phyloP scores from a whole-genome alignment of 2,797 vertebrate species.

The Tapirus indicus region DNA sequence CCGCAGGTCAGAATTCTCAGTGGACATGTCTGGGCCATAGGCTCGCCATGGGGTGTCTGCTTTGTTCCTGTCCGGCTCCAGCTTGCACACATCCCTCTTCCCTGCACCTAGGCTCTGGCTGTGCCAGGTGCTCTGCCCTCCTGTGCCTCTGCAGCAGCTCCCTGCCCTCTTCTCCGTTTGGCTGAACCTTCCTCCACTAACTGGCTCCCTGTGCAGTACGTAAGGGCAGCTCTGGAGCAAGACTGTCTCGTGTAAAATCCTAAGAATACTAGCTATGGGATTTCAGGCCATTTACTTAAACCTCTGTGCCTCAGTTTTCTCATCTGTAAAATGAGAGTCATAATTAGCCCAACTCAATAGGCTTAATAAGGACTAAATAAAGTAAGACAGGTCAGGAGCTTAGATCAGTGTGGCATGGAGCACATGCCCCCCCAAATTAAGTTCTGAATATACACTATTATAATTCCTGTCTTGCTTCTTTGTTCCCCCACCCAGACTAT shows the following conservation, averaged over 20 bases:
- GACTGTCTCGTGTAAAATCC: not conserved
- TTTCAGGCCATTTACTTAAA: not conserved
- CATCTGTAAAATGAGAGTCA: not conserved
- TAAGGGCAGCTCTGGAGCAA: not conserved
- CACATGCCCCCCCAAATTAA: fast-evolving
- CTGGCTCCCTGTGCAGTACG: fast-evolving
- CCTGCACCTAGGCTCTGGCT: fast-evolving
- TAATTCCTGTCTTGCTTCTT: not conserved
- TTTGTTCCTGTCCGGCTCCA: not conserved
- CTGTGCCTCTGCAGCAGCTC: too few relatives aligned
- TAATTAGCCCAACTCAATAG: not conserved
- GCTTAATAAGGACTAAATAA: not conserved
- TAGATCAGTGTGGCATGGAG: not conserved
- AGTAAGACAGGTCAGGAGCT: not conserved
- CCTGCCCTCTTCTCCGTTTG: too few relatives aligned
- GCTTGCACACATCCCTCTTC: not conserved
- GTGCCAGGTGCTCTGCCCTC: too few relatives aligned
- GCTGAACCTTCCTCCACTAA: not conserved
- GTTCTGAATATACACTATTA: not conserved
- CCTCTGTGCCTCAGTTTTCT: not conserved
- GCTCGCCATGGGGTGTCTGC: not conserved
- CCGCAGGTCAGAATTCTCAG: fast-evolving
- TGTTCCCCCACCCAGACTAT: not conserved
- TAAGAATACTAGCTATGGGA: not conserved
- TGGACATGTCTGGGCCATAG: fast-evolving